Evolutionary conservation across 2,888 invertebrate genomes (phyloP).

Genomic region (Lordiphosa andalusiaca): DNA sequence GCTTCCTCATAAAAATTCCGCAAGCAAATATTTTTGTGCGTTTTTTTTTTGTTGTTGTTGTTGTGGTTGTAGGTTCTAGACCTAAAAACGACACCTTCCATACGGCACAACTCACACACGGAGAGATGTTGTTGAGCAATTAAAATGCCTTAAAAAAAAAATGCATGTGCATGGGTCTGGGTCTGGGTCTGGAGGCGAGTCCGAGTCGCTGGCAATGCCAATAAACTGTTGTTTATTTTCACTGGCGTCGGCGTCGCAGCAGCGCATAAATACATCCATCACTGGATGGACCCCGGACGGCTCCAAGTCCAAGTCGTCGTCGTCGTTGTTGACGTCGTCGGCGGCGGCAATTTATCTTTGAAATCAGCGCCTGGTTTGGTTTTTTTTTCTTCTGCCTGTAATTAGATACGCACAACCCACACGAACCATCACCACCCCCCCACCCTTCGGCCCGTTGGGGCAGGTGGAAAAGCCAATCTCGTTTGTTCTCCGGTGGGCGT

Average conservation of each 20-base stretch:
- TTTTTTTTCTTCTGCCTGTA: constrained; percentile 24
- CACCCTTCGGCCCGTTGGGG: neutral
- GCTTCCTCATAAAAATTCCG: constrained; percentile 56
- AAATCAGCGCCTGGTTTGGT: constrained; percentile 59
- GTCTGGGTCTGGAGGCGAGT: constrained; percentile 10
- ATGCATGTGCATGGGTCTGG: constrained; percentile 11
- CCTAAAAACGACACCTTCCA: constrained; percentile 62
- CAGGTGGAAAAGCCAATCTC: constrained; percentile 9
- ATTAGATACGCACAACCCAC: constrained; percentile 44
- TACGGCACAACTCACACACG: constrained; percentile 18
- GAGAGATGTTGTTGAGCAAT: constrained; percentile 69
- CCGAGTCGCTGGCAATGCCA: constrained; percentile 47
- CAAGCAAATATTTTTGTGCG: constrained; percentile 38
- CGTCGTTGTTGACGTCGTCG: constrained; percentile 32
- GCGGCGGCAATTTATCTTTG: constrained; percentile 74
- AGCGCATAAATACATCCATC: constrained; percentile 68
- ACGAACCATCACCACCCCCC: constrained; percentile 22
- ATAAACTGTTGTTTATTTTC: constrained; percentile 72
- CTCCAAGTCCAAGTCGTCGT: constrained; percentile 29
- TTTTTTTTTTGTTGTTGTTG: no score
- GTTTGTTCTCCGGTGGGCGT: constrained; percentile 7
- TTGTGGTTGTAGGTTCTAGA: constrained; percentile 37
- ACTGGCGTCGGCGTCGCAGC: constrained; percentile 48
- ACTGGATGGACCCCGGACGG: constrained; percentile 35
- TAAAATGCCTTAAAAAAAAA: constrained; percentile 60